Evolutionary conservation across 2,888 invertebrate species (phyloP), one percentile per base, ranked within the genome.

Genomic region (Sclerodermus sp.): DNA sequence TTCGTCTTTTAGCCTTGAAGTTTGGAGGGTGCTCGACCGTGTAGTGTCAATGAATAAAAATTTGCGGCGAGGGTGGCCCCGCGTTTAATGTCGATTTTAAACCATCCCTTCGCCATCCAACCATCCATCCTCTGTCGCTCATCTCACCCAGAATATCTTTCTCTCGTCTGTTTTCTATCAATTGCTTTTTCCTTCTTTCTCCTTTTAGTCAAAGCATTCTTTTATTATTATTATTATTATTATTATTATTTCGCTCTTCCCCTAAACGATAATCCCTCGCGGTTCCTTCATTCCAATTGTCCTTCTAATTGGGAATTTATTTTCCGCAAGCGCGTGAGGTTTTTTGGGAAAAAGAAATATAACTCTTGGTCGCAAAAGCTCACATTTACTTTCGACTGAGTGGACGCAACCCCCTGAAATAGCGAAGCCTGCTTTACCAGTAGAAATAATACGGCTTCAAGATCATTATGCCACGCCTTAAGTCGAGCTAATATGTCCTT

Each of bases 401-500:
- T 70, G 75, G 66, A 58, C 62, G 47, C 60, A 50, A 51, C 60
- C 54, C 52, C 55, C 55, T 34, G 12, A 8, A 34, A 34, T 34
- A 13, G 34, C 13, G 34, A 4, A n/a, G 34, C 4, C 12, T 3
- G 34, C 4, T 12, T 34, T 36, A 38, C 58, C 50, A 52, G 56
- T 51, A 45, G 61, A 63, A 62, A 66, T 64, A 66, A 72, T 70
- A 74, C 63, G 69, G 67, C 64, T 67, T 54, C 57, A 56, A 67
- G 71, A 75, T 76, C 75, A 73, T 76, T 76, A 76, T 68, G 69
- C 69, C 67, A 67, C 74, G 74, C 70, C 76, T 76, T 76, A 77
- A 77, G 77, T 77, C 74, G 76, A 77, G 75, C 76, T 77, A 77
- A 77, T 77, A 76, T 73, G 72, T 71, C 64, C 13, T 10, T 30